Evolutionary conservation across 2,113 vertebrate species (phyloP).

Genomic region (Parus major): DNA sequence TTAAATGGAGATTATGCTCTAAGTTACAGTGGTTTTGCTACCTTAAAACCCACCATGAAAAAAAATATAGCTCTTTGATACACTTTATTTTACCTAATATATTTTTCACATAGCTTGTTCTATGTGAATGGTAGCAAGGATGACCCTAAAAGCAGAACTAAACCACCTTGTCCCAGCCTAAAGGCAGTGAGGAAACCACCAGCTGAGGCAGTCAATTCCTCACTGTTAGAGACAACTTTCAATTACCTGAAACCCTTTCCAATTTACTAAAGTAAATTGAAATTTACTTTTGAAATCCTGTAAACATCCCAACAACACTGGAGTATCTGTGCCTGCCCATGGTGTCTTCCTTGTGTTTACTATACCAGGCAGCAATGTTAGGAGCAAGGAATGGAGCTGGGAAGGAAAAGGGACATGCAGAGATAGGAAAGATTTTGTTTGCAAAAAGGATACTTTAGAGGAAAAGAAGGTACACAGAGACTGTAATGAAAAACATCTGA

Average conservation of each 20-base stretch:
- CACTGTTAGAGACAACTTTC: not conserved
- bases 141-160: not conserved
- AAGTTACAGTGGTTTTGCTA: not conserved
- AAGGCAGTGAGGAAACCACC: not conserved
- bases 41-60: not conserved
- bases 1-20: not conserved
- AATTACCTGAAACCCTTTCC: not conserved
- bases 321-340: not conserved
- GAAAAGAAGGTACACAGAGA: rapidly evolving
- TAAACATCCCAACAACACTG: not conserved
- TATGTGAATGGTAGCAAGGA: not conserved
- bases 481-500: not conserved
- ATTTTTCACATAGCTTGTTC: not conserved
- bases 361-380: not conserved
- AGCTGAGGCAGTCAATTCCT: not conserved
- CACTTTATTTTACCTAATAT: not conserved
- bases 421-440: not conserved
- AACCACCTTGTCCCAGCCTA: not conserved
- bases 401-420: not conserved
- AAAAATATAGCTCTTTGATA: not conserved
- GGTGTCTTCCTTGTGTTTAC: not conserved
- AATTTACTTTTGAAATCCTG: not conserved
- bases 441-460: not conserved
- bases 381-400: not conserved
- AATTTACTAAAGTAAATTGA: not conserved